Base-by-base conservation (phyloP, 2,888 invertebrate species). In the Villa cingulata region DNA sequence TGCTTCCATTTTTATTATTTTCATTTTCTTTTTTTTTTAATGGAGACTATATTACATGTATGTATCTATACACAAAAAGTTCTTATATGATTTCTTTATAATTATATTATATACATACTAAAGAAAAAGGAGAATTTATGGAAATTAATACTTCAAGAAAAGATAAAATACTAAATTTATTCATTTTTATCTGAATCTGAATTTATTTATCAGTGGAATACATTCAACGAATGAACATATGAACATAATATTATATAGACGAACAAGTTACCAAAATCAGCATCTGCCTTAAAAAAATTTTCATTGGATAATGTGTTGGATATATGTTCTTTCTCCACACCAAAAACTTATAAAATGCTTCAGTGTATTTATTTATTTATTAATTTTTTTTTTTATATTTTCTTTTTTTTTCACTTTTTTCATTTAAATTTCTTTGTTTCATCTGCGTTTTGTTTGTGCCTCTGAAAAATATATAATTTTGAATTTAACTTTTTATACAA, bases 161-260 rank as follows among this genome's bases (percentile, higher is more conserved):
- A 32, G 9, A 40, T 12, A 16, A 36, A 16, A 46, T 14, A 41
- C 5, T 15, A 34, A 48, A 43, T 46, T 46, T 46, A 46, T 46
- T 46, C 46, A 41, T 46, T 46, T 37, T 46, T 46, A 36, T 19
- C 41, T 27, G 37, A 46, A 36, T 19, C 41, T 27, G 37, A 46
- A 46, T 37, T 46, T 46, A 41, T 41, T 42, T 9, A 41, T 37
- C 37, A 40, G 34, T n/a, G 20, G 23, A n/a, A 41, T 40, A 41
- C 36, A 23, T 37, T n/a, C n/a, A n/a, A 19, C 37, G 41, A 37
- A 27, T 15, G 20, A 34, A 32, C 12, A 32, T 32, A 32, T 32
- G 6, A 12, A 32, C 6, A 32, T 32, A 32, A 32, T 32, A 23
- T 23, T 23, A 23, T 23, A 23, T 23, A 4, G 9, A 32, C 4